Percentiles rank a stretch among this genome's conserved stretches.
These are phyloP conservation scores for Semicossyphus pulcher DNA, from an alignment of 2,113 vertebrate species.

Conservation along the genomic window DNA sequence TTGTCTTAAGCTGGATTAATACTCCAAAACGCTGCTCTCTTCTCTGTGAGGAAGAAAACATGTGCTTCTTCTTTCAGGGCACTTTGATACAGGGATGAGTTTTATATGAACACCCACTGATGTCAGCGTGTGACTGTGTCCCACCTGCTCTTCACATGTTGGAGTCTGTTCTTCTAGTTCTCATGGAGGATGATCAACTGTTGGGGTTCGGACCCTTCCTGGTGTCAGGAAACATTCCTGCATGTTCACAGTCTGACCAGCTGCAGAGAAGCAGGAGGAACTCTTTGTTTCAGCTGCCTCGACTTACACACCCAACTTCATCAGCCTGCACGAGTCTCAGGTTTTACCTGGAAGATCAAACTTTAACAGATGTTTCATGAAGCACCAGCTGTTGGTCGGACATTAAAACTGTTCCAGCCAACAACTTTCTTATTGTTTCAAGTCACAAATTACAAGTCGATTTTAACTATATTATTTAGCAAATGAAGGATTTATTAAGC, in stretches of 20 bases:
- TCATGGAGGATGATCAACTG: background rate
- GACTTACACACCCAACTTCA: too few species aligned
- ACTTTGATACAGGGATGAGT: background rate
- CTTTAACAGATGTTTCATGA: too few species aligned
- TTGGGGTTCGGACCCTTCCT: constrained; percentile 3
- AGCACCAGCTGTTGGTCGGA: too few species aligned
- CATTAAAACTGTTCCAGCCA: too few species aligned
- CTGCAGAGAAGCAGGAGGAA: too few species aligned
- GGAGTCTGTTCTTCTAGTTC: background rate
- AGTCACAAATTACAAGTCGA: too few species aligned
- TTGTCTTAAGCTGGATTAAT: constrained; percentile 59
- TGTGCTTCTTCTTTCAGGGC: background rate
- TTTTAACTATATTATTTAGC: too few species aligned
- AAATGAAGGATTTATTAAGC: too few species aligned
- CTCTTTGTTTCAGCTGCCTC: too few species aligned
- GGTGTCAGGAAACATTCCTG: background rate
- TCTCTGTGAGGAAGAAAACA: constrained; percentile 24
- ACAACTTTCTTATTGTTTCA: too few species aligned
- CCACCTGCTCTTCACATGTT: constrained; percentile 6
- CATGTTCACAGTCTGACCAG: constrained; percentile 2
- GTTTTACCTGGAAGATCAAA: too few species aligned
- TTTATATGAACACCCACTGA: background rate
- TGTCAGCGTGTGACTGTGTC: background rate
- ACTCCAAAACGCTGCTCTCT: constrained; percentile 27
- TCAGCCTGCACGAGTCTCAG: too few species aligned